Conservation (phyloP, 2,888 invertebrate species). For the Plutella xylostella region DNA sequence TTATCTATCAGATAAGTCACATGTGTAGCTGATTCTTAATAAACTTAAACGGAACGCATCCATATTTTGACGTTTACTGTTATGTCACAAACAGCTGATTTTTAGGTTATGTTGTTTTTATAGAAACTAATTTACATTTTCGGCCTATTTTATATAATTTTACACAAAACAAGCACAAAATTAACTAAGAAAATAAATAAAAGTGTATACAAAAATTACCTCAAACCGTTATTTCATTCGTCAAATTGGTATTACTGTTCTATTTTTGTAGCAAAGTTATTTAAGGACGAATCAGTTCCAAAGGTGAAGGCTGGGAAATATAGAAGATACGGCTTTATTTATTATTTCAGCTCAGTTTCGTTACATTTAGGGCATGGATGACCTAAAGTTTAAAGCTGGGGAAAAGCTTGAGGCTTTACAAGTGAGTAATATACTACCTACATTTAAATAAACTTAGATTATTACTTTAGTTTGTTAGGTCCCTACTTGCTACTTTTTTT, state of each 20-base stretch:
- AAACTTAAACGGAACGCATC: not conserved
- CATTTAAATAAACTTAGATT: not conserved
- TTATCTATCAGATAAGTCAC: no score
- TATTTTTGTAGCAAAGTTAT: constrained; percentile 54
- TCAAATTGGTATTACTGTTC: constrained; percentile 25
- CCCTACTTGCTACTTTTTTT: no score
- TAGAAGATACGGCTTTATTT: not conserved
- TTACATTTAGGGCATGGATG: constrained; percentile 44
- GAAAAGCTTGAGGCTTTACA: constrained; percentile 61
- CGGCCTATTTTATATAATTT: not conserved
- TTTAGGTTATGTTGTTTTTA: constrained; percentile 7
- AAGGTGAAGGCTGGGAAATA: constrained; percentile 57
- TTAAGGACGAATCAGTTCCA: constrained; percentile 53
- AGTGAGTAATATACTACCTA: constrained; percentile 36
- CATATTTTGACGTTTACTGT: not conserved
- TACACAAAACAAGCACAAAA: not conserved
- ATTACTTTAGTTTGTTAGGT: no score
- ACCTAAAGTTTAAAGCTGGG: constrained; percentile 52
- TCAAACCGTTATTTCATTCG: not conserved
- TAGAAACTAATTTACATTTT: not conserved
- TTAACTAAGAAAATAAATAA: not conserved
- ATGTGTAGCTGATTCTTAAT: no score
- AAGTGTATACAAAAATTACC: not conserved
- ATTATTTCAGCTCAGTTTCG: not conserved
- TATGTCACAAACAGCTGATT: constrained; percentile 3